phyloP scores from a whole-genome alignment of 2,113 vertebrate genomes.

The Tringa solitaria region DNA sequence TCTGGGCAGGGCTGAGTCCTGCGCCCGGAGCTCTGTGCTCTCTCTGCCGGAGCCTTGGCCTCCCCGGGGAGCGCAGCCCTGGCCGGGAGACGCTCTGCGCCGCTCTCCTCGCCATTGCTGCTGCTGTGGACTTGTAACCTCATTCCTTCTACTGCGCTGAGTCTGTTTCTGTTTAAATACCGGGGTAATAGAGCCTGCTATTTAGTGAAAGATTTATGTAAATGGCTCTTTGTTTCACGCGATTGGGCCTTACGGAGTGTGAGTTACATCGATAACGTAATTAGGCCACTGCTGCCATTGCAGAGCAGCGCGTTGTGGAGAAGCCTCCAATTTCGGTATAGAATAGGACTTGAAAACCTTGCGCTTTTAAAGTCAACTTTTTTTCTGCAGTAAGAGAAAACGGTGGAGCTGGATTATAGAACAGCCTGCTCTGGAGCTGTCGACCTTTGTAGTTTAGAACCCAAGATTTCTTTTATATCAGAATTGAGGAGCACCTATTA shows the following conservation, averaged over 20 bases:
- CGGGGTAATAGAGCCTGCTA: constrained; percentile 34
- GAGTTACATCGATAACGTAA: constrained; percentile 26
- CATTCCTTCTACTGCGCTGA: constrained; percentile 2
- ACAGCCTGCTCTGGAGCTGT: not conserved
- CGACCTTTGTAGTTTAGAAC: not conserved
- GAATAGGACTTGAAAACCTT: not conserved
- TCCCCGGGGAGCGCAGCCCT: not conserved
- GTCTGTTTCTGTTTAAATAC: constrained; percentile 45
- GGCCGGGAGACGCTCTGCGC: not conserved
- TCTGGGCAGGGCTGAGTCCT: accelerated
- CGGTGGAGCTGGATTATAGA: not conserved
- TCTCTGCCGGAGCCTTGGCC: not conserved
- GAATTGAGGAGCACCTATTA: not conserved
- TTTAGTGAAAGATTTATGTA: constrained; percentile 46
- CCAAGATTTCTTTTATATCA: not conserved
- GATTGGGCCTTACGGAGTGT: constrained; percentile 23
- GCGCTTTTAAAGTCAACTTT: not conserved
- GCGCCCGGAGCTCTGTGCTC: not conserved
- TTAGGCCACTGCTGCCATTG: constrained; percentile 25
- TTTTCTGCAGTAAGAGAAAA: not conserved
- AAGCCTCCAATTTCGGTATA: not conserved
- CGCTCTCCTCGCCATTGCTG: not conserved
- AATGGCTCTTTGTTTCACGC: constrained; percentile 48
- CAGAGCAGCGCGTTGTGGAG: not conserved
- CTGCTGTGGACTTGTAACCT: not conserved